A percentile compares a stretch with the other conserved stretches of the same genome.
phyloP scores from a whole-genome alignment of 2,888 invertebrate genomes.

The Vesta saturnalis region DNA sequence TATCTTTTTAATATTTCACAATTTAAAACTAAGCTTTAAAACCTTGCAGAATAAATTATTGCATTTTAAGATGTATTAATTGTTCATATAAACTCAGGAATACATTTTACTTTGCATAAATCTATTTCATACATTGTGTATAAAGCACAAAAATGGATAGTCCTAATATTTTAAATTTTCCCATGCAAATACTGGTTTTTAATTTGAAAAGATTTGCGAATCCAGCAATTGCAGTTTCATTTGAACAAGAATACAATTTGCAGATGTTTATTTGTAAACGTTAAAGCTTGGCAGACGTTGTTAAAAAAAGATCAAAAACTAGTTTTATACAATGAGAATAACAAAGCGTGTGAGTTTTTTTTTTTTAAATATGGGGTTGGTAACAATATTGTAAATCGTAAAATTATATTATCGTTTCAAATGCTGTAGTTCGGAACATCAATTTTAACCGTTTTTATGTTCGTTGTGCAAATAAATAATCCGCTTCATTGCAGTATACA shows the following conservation, averaged over 20 bases:
- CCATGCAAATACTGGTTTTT: background rate
- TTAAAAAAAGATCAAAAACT: background rate
- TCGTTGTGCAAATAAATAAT: background rate
- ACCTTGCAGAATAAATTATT: too few species aligned
- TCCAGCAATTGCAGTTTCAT: background rate
- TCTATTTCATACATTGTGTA: too few species aligned
- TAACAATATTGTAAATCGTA: background rate
- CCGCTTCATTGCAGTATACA: background rate
- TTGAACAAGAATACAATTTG: background rate
- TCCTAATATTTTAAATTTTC: too few species aligned
- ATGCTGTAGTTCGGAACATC: background rate
- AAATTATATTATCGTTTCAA: background rate
- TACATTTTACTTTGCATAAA: too few species aligned
- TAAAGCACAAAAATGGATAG: too few species aligned
- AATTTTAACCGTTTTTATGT: background rate
- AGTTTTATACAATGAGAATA: background rate
- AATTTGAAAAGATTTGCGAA: conserved; percentile 1
- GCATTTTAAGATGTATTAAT: too few species aligned
- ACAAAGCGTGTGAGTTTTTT: background rate
- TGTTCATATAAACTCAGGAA: too few species aligned
- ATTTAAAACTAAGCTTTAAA: too few species aligned
- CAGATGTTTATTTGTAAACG: background rate
- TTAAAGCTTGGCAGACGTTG: too few species aligned
- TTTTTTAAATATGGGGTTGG: background rate
- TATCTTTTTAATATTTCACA: too few species aligned